Conservation (phyloP, 2,113 vertebrate species). For the Tyrannus savana region DNA sequence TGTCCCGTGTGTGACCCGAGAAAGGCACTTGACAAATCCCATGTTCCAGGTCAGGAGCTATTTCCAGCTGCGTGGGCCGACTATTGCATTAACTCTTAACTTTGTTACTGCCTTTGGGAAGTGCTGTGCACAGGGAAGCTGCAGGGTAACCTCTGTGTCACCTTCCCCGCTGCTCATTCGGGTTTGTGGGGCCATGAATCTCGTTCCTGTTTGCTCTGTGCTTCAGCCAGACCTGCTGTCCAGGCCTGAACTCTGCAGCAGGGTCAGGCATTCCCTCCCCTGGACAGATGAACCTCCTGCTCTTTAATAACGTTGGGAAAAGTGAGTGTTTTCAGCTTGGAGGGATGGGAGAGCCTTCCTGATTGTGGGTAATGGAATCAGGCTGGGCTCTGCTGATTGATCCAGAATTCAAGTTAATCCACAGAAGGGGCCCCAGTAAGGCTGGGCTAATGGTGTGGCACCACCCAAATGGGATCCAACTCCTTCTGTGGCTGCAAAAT, state of each 20-base stretch:
- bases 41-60: neutral
- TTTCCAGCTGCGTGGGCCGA: neutral
- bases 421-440: neutral
- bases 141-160: neutral
- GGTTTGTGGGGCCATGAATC: neutral
- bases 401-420: neutral
- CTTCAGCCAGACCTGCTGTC: neutral
- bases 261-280: neutral
- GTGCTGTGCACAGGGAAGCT: neutral
- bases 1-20: neutral
- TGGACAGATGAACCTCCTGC: neutral
- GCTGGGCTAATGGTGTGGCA: neutral
- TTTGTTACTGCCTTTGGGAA: slow-evolving; percentile 21
- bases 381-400: neutral
- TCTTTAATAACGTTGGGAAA: neutral
- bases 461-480: neutral
- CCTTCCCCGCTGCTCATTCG: neutral
- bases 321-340: neutral
- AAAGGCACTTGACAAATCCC: neutral
- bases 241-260: slow-evolving; percentile 41
- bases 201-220: neutral
- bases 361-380: neutral
- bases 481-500: neutral
- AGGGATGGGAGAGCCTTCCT: neutral
- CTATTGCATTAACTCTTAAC: slow-evolving; percentile 15